Percentiles rank a stretch among this genome's conserved stretches.
These are phyloP conservation scores for Hypolimnas misippus DNA, from an alignment of 2,888 invertebrate species.

Conservation along the genomic window DNA sequence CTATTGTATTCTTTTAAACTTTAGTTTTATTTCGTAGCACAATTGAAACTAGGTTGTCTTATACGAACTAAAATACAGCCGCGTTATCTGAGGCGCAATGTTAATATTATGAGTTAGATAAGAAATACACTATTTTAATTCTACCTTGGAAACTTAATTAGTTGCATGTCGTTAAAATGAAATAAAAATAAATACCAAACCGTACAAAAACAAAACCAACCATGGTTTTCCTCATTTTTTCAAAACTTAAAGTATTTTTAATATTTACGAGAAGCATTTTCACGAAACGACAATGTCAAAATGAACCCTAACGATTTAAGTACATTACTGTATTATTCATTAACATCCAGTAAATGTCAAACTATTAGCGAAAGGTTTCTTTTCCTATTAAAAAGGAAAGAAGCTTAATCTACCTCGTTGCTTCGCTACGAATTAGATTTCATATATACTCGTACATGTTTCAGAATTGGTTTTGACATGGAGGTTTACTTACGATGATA, in stretches of 20 bases:
- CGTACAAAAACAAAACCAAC: not conserved
- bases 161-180: not conserved
- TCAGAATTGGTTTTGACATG: no score
- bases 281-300: no score
- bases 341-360: no score
- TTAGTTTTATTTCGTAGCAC: constrained; percentile 4
- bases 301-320: no score
- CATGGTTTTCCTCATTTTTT: not conserved
- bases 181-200: not conserved
- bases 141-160: not conserved
- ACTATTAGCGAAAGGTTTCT: not conserved
- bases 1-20: no score
- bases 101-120: constrained; percentile 9
- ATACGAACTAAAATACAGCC: not conserved
- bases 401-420: no score
- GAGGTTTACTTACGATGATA: no score
- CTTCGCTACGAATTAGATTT: no score
- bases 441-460: no score
- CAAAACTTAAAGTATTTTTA: not conserved
- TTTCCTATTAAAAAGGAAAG: no score
- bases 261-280: no score
- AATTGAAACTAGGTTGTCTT: not conserved
- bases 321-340: no score
- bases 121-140: constrained; percentile 6
- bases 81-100: constrained; percentile 1